A percentile compares a stretch with the other conserved stretches of the same genome.
phyloP scores from a whole-genome alignment of 2,113 vertebrate species.

The Thalassarche chlororhynchos region DNA sequence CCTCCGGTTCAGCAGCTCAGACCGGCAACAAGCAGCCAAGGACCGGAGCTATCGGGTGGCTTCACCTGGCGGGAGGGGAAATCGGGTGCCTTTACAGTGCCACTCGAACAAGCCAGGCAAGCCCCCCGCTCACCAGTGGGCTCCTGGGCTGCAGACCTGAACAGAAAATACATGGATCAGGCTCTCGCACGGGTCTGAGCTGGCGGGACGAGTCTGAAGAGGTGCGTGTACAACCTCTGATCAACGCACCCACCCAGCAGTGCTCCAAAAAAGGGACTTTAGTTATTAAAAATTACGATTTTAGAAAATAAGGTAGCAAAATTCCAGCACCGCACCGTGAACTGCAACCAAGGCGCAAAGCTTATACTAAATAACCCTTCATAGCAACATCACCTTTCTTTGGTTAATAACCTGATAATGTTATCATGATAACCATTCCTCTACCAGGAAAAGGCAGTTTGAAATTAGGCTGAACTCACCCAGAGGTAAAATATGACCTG shows the following conservation, averaged over 20 bases:
- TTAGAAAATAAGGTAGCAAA: background rate
- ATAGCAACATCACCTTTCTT: background rate
- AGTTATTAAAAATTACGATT: rapidly evolving
- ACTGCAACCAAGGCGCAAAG: background rate
- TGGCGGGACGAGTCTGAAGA: no score
- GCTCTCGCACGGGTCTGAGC: background rate
- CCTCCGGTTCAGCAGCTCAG: background rate
- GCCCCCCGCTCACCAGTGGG: background rate
- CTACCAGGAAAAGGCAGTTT: background rate
- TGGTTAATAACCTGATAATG: background rate
- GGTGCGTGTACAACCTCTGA: rapidly evolving
- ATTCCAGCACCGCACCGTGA: background rate
- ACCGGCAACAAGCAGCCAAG: background rate
- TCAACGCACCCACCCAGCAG: rapidly evolving
- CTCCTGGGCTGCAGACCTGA: background rate
- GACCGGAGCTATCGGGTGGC: background rate
- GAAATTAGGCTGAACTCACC: background rate
- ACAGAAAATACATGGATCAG: background rate
- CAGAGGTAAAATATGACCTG: background rate
- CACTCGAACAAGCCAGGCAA: background rate
- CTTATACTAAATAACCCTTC: background rate
- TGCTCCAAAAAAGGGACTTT: rapidly evolving
- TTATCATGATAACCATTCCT: background rate
- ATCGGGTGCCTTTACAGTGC: background rate
- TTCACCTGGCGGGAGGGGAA: background rate